These are phyloP conservation scores for Phania funesta DNA, from an alignment of 2,888 invertebrate species.

Conservation along the genomic window DNA sequence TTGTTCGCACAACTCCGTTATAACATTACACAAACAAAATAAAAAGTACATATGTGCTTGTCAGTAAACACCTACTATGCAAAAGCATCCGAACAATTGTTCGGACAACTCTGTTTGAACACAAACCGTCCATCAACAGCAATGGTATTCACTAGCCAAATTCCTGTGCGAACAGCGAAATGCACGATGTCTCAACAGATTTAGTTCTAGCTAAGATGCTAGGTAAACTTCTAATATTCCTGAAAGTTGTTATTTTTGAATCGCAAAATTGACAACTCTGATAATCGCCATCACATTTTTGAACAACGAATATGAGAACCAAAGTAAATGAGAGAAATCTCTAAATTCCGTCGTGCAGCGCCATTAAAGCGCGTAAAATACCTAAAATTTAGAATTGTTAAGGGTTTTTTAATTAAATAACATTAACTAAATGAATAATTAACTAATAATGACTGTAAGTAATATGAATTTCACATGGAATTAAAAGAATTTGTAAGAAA, in stretches of 20 bases:
- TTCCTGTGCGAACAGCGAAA: too few species aligned
- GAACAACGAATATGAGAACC: slow-evolving; percentile 52
- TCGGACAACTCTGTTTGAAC: too few species aligned
- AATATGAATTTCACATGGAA: slow-evolving; percentile 25
- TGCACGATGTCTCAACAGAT: too few species aligned
- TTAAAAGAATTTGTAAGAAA: neutral
- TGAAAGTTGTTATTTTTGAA: neutral
- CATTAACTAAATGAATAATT: slow-evolving; percentile 31
- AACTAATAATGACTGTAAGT: slow-evolving; percentile 10
- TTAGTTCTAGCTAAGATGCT: too few species aligned
- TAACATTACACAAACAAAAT: too few species aligned
- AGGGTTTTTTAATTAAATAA: slow-evolving; percentile 46
- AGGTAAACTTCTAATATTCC: too few species aligned
- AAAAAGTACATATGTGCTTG: too few species aligned
- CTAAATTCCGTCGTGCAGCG: slow-evolving; percentile 64
- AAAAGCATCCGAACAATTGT: too few species aligned
- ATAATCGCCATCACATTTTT: slow-evolving; percentile 50
- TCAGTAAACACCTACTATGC: too few species aligned
- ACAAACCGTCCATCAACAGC: too few species aligned
- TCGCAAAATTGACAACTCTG: neutral
- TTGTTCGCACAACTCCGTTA: too few species aligned
- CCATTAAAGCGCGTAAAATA: slow-evolving; percentile 60
- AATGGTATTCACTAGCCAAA: too few species aligned
- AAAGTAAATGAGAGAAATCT: slow-evolving; percentile 59
- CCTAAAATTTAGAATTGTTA: slow-evolving; percentile 27